Evolutionary conservation across 2,113 vertebrate genomes (phyloP).

Genomic region (Melanocharis versteri): DNA sequence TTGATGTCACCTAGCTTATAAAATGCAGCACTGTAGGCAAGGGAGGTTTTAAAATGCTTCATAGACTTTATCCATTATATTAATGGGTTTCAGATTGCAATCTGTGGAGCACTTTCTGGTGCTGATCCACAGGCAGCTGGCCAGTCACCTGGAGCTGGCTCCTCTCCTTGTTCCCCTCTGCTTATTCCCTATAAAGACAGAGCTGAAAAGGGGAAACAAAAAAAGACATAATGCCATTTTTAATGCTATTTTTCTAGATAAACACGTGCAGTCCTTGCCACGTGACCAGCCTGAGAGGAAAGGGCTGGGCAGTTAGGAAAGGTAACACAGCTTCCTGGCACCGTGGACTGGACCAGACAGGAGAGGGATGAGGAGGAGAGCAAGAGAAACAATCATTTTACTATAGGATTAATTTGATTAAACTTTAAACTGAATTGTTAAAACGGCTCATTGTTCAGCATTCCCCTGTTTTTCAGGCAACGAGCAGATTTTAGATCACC

Average conservation of each 20-base stretch:
- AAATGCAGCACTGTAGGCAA: slow-evolving; percentile 21
- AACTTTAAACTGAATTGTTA: neutral
- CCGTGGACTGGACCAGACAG: neutral
- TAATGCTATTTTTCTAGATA: neutral
- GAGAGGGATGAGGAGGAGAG: neutral
- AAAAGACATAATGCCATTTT: neutral
- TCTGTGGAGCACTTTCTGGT: slow-evolving; percentile 45
- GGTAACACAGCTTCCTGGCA: neutral
- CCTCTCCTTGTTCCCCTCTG: neutral
- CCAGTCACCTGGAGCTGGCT: slow-evolving; percentile 58
- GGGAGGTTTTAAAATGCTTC: slow-evolving; percentile 60
- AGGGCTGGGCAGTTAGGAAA: neutral
- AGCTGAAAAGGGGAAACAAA: neutral
- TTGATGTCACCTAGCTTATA: slow-evolving; percentile 44
- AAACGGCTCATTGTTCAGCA: neutral
- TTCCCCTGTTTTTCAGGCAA: neutral
- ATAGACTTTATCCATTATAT: slow-evolving; percentile 64
- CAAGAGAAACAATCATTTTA: neutral
- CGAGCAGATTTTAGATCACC: neutral
- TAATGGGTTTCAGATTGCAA: slow-evolving; percentile 57
- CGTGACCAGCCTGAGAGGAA: neutral
- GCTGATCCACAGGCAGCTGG: slow-evolving; percentile 50
- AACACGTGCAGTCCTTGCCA: neutral
- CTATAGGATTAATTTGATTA: neutral
- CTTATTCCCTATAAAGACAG: neutral